Conservation (phyloP, 1,140 invertebrate genomes). For the Drosophila santomea region DNA sequence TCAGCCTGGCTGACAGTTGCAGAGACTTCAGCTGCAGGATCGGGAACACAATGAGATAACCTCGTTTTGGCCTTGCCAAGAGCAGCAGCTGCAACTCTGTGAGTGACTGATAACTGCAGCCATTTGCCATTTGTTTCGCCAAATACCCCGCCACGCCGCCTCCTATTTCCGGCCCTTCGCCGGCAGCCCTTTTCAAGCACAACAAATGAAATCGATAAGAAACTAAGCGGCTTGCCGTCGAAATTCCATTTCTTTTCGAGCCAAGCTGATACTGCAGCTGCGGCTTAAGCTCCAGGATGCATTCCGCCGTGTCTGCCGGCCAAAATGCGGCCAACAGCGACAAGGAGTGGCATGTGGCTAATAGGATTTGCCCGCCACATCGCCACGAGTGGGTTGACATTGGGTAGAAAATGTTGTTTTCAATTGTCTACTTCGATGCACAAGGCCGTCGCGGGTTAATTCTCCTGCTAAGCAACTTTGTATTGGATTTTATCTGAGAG, state of each 20-base stretch:
- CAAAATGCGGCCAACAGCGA: slow-evolving; percentile 49
- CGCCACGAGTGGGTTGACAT: slow-evolving; percentile 13
- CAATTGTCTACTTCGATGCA: slow-evolving; percentile 70
- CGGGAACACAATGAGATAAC: slow-evolving; percentile 22
- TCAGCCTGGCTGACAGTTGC: slow-evolving; percentile 40
- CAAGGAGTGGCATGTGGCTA: slow-evolving; percentile 73
- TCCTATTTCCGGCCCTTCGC: not conserved
- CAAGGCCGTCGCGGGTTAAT: slow-evolving; percentile 61
- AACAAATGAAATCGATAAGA: slow-evolving; percentile 56
- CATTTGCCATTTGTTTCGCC: slow-evolving; percentile 34
- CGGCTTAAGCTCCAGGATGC: slow-evolving; percentile 48
- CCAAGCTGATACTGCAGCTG: slow-evolving; percentile 22
- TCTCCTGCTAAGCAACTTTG: slow-evolving; percentile 40
- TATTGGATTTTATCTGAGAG: slow-evolving; percentile 9
- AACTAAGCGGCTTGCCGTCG: slow-evolving; percentile 69
- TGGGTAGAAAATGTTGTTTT: slow-evolving; percentile 42
- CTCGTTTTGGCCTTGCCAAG: slow-evolving; percentile 27
- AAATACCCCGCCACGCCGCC: not conserved
- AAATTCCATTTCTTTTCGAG: slow-evolving; percentile 57
- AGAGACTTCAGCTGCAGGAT: slow-evolving; percentile 17
- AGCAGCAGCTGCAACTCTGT: slow-evolving; percentile 34
- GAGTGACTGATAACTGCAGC: slow-evolving; percentile 65
- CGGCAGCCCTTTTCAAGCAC: slow-evolving; percentile 10
- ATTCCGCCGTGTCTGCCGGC: slow-evolving; percentile 55
- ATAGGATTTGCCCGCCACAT: slow-evolving; percentile 67